phyloP scores from a whole-genome alignment of 2,797 vertebrate genomes.

The Sebastolobus altivelis region DNA sequence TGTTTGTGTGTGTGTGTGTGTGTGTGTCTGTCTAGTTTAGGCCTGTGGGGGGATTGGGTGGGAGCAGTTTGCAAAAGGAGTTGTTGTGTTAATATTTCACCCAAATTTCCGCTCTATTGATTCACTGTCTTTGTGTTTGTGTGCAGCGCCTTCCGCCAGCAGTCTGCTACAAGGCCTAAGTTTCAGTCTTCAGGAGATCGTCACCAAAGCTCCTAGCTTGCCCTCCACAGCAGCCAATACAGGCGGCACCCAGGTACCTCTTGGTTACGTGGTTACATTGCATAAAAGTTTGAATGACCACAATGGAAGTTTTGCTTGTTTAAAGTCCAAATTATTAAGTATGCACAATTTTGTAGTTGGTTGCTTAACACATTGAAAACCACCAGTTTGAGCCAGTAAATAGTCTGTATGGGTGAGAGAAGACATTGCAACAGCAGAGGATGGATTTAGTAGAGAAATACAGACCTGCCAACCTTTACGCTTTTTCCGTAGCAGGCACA shows the following conservation, averaged over 20 bases:
- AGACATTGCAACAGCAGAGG: not conserved
- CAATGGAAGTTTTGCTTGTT: not conserved
- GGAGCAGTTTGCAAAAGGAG: not conserved
- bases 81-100: conserved; percentile 15
- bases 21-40: conserved; percentile 25
- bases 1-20: conserved; percentile 27
- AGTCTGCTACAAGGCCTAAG: conserved; percentile 97
- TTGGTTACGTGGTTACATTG: not conserved
- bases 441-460: not conserved
- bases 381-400: not conserved
- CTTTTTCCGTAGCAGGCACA: not conserved
- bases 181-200: conserved; percentile 98
- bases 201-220: conserved; percentile 89
- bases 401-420: not conserved
- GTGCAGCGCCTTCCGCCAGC: conserved; percentile 91
- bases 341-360: not conserved
- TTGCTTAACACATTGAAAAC: not conserved
- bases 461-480: not conserved
- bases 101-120: conserved; percentile 14
- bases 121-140: conserved; percentile 47
- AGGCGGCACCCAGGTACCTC: conserved; percentile 87
- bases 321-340: not conserved
- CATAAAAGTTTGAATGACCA: not conserved
- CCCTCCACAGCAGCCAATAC: conserved; percentile 79
- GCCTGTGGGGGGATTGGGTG: not conserved